A percentile compares a stretch with the other conserved stretches of the same genome.
Evolutionary conservation across 1,140 invertebrate species (phyloP).

Genomic region (Arctopsyche grandis): DNA sequence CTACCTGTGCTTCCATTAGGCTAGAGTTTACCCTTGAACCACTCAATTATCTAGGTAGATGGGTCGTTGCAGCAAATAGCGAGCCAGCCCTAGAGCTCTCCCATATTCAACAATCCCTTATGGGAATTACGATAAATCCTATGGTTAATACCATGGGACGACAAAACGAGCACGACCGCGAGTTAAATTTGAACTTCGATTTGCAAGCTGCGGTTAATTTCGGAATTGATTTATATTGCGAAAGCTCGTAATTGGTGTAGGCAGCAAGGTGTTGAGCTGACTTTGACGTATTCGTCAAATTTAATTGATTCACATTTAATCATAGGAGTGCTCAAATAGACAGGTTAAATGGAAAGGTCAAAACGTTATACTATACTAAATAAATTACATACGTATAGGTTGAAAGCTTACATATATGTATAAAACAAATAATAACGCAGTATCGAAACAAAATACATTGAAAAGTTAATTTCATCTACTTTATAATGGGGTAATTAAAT

Average conservation of each 20-base stretch:
- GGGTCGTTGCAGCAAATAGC: background rate
- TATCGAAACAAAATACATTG: no score
- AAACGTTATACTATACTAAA: background rate
- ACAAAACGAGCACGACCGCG: slow-evolving; percentile 9
- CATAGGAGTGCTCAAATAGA: background rate
- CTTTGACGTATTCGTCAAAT: background rate
- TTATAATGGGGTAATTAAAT: no score
- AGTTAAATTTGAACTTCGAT: background rate
- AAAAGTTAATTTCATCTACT: no score
- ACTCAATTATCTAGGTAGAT: slow-evolving; percentile 52
- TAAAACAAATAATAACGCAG: no score
- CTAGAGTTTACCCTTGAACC: slow-evolving; percentile 52
- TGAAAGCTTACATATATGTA: no score
- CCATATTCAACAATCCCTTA: slow-evolving; percentile 24
- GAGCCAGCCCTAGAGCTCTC: slow-evolving; percentile 5
- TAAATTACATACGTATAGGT: background rate
- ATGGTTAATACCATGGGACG: background rate
- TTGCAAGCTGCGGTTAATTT: background rate
- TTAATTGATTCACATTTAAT: no score
- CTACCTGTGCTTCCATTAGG: slow-evolving; percentile 41
- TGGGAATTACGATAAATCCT: slow-evolving; percentile 21
- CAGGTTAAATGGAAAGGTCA: background rate
- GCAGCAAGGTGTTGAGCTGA: no score
- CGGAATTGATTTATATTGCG: background rate
- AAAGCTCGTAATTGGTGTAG: no score